Base-by-base conservation (phyloP, 1,140 invertebrate species). In the Schlechtendalia chinensis region DNA sequence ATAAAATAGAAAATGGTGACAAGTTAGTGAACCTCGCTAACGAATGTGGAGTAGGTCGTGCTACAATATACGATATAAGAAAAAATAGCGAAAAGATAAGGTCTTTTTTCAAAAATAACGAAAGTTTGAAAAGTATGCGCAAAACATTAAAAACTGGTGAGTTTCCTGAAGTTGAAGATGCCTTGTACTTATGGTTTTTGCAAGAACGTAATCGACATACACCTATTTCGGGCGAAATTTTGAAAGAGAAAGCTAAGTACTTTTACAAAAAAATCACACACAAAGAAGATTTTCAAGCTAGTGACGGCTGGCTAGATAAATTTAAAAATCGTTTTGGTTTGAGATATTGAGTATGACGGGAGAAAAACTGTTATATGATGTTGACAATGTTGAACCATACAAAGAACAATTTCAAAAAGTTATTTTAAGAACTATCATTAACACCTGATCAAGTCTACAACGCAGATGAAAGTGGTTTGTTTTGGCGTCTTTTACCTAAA, bases 391-490 rank as follows among this genome's bases (percentile, higher is more conserved):
- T 32, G 27, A 32, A 59, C 50, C 74, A 22, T 77, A 59, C 74
- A 77, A 59, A 77, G 32, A 77, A 77, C 45, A 39, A 22, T 59
- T 67, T 67, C 19, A 45, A n/a, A n/a, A n/a, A 45, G 19, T 82
- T 32, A 81, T 82, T 53, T n/a, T 8, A 82, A 82, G 45, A 82
- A 79, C 59, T 32, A 54, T 61, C 5, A 45, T 63, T 80, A 45
- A 50, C 24, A 5, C 47, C 74, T 17, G 71, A 79, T 75, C 32
- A 82, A 47, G 27, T 82, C 2, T 86, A 83, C 81, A 87, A 86
- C 79, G 82, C 84, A 32, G 87, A 88, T 81, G 86, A 88, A 85
- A 86, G 85, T 81, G 85, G 85, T 71, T 84, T 87, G 11, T 82
- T 84, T 47, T 47, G 39, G 19, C 17, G 19, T 22, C 32, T 67